Evolutionary conservation across 2,797 vertebrate species (phyloP).

Genomic region (Lates japonicus): DNA sequence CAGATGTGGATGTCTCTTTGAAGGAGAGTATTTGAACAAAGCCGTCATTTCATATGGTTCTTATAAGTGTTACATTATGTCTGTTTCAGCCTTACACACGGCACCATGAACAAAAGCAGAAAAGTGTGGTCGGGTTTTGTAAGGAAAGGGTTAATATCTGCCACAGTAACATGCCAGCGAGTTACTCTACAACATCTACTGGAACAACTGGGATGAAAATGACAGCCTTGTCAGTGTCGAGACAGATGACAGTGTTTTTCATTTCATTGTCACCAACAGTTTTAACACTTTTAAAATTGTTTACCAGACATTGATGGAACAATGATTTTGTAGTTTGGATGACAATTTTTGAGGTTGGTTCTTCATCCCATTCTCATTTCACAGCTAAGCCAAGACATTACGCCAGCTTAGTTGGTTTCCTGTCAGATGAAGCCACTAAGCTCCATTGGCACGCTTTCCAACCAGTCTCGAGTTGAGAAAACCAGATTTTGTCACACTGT

Average conservation of each 20-base stretch:
- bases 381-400: not conserved
- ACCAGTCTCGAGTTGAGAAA: not conserved
- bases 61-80: not conserved
- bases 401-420: not conserved
- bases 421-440: constrained; percentile 2
- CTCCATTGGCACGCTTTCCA: not conserved
- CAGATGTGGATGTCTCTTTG: constrained; percentile 10
- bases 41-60: constrained; percentile 4
- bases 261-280: constrained; percentile 16
- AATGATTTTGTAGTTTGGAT: not conserved
- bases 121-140: constrained; percentile 7
- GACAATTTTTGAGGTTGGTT: not conserved
- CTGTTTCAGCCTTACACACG: not conserved
- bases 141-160: constrained; percentile 13
- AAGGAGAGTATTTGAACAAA: not conserved
- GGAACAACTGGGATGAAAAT: constrained; percentile 13
- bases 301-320: constrained; percentile 6
- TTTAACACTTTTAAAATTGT: not conserved
- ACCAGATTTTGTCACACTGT: not conserved
- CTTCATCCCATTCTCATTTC: constrained; percentile 24
- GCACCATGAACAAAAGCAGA: not conserved
- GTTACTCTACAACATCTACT: not conserved
- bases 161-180: constrained; percentile 19
- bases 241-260: constrained; percentile 17
- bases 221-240: constrained; percentile 21